Evolutionary conservation across 2,797 vertebrate species (phyloP).

Genomic region (Tauraco hartlaubi): DNA sequence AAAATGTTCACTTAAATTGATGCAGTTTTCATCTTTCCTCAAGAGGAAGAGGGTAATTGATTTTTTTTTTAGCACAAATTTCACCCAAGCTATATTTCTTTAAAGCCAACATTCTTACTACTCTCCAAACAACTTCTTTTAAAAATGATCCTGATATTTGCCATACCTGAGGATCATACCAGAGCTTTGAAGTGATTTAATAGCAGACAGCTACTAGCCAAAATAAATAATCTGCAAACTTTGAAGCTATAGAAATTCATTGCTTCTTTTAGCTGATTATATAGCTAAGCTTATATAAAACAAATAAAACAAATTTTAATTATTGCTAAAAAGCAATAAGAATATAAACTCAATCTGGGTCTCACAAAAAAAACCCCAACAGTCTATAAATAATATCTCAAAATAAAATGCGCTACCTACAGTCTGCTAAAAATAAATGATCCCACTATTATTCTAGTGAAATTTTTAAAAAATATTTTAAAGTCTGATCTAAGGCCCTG

Average conservation of each 20-base stretch:
- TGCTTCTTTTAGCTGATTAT: conserved; percentile 14
- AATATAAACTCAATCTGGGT: background rate
- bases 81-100: background rate
- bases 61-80: conserved; percentile 11
- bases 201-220: background rate
- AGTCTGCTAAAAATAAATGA: conserved; percentile 25
- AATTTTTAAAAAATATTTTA: background rate
- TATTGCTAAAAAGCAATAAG: background rate
- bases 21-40: background rate
- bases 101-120: background rate
- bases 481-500: background rate
- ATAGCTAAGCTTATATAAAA: conserved; percentile 3
- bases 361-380: background rate
- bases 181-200: conserved; percentile 23
- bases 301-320: background rate
- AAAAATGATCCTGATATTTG: background rate
- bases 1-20: background rate
- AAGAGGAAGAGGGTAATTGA: background rate
- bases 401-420: conserved; percentile 6
- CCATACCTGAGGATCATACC: background rate
- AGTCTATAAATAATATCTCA: background rate
- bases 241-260: background rate
- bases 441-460: background rate
- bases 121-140: background rate
- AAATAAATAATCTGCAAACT: background rate